These are phyloP conservation scores for Shinisaurus crocodilurus DNA, from an alignment of 2,113 vertebrate species.

Conservation along the genomic window DNA sequence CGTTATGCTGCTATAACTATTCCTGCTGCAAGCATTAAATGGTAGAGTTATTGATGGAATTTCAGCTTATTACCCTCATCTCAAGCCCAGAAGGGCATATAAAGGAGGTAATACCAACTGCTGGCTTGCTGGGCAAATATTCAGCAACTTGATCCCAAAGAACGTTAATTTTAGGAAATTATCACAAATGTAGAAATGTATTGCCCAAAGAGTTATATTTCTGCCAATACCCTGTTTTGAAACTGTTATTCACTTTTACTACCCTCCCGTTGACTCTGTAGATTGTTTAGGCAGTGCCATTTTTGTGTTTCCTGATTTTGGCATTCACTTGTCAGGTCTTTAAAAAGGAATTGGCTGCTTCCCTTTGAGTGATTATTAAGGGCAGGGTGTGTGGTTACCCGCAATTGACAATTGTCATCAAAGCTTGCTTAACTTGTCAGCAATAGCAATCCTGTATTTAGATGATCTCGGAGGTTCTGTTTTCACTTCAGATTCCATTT, in stretches of 20 bases:
- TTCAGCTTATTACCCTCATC: constrained; percentile 19
- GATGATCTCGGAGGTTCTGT: neutral
- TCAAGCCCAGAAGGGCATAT: constrained; percentile 14
- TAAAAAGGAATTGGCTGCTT: neutral
- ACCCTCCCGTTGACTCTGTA: neutral
- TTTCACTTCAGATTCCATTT: neutral
- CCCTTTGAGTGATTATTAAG: neutral
- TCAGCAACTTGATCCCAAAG: constrained; percentile 10
- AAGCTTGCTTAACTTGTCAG: neutral
- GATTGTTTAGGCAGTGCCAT: neutral
- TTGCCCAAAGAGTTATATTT: neutral
- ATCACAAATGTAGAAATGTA: neutral
- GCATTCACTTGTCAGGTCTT: neutral
- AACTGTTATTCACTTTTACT: constrained; percentile 6
- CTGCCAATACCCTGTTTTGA: neutral
- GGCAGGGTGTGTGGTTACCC: neutral
- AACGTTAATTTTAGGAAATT: constrained; percentile 7
- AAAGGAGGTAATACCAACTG: constrained; percentile 21
- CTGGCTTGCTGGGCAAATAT: neutral
- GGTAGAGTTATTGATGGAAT: constrained; percentile 17
- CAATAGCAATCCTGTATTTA: neutral
- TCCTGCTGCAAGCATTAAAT: constrained; percentile 19
- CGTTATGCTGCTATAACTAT: constrained; percentile 20
- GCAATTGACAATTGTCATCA: neutral
- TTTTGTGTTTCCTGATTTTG: neutral